Evolutionary conservation across 1,140 invertebrate genomes (phyloP).

Genomic region (Atopsyche davidsoni): DNA sequence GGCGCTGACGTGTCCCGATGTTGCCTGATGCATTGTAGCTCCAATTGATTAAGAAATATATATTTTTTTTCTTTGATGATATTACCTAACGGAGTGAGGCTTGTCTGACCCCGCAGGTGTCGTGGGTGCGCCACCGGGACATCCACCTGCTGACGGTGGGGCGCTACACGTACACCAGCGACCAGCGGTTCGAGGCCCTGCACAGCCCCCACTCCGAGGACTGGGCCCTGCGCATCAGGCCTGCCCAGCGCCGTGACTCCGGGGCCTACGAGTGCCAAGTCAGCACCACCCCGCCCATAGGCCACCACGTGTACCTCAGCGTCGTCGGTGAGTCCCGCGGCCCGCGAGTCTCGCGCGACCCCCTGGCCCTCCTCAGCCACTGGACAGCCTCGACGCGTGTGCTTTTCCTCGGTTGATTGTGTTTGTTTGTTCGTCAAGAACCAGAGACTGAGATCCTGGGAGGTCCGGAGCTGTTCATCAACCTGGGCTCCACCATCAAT

Average conservation of each 20-base stretch:
- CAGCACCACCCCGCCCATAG: conserved; percentile 80
- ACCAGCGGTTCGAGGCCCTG: conserved; percentile 80
- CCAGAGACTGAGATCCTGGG: conserved; percentile 59
- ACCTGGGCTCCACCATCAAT: conserved; percentile 68
- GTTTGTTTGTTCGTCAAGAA: conserved; percentile 20
- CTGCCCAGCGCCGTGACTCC: conserved; percentile 72
- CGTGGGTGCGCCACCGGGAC: conserved; percentile 83
- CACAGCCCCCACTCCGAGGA: conserved; percentile 79
- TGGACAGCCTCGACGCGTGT: too few relatives aligned
- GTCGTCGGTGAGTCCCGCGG: conserved; percentile 87
- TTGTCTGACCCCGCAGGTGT: conserved; percentile 72
- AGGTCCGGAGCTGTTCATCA: conserved; percentile 65
- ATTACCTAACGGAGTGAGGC: not conserved
- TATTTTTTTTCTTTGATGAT: conserved; percentile 5
- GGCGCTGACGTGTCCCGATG: too few relatives aligned
- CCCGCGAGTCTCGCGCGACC: too few relatives aligned
- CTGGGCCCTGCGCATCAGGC: conserved; percentile 82
- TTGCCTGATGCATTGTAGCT: too few relatives aligned
- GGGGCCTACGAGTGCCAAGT: conserved; percentile 87
- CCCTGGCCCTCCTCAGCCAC: too few relatives aligned
- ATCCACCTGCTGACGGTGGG: conserved; percentile 84
- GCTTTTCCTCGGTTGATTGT: not conserved
- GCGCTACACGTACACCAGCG: conserved; percentile 83
- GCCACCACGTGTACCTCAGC: conserved; percentile 77
- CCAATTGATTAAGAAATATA: too few relatives aligned